Percentiles rank a stretch among this genome's conserved stretches.
phyloP scores from a whole-genome alignment of 2,113 vertebrate genomes.

The Prietella phreatophila region DNA sequence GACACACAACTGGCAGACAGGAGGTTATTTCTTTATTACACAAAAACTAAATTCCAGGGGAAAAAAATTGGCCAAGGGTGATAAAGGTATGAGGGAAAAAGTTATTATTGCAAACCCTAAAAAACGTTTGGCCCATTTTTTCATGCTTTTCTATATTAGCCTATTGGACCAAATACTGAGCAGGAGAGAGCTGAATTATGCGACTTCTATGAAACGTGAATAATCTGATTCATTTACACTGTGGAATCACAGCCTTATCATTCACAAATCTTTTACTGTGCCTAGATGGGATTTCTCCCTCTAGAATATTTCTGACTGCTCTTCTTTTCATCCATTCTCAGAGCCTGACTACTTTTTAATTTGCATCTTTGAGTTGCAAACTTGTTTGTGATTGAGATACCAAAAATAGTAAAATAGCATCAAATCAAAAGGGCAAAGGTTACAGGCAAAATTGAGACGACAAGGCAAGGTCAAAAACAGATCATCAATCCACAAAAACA shows the following conservation, averaged over 20 bases:
- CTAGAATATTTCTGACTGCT: neutral
- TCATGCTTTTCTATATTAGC: neutral
- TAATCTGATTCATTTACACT: neutral
- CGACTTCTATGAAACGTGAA: neutral
- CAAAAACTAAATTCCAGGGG: neutral
- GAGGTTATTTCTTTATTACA: conserved; percentile 39
- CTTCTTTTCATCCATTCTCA: no score
- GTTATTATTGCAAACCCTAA: conserved; percentile 6
- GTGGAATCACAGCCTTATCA: neutral
- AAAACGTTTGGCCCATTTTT: neutral
- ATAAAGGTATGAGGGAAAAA: conserved; percentile 16
- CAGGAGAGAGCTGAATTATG: neutral
- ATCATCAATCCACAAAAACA: no score
- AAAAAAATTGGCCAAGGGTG: no score
- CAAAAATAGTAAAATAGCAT: no score
- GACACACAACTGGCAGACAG: conserved; percentile 47
- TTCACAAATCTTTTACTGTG: conserved; percentile 7
- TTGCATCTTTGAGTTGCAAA: no score
- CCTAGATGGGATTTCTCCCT: neutral
- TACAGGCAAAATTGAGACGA: no score
- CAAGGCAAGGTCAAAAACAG: no score
- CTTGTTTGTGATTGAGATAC: no score
- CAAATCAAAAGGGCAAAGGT: no score
- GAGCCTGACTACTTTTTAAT: no score
- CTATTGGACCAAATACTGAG: neutral